A percentile compares a stretch with the other conserved stretches of the same genome.
Evolutionary conservation across 2,113 vertebrate genomes (phyloP).

Genomic region (Alligator sinensis): DNA sequence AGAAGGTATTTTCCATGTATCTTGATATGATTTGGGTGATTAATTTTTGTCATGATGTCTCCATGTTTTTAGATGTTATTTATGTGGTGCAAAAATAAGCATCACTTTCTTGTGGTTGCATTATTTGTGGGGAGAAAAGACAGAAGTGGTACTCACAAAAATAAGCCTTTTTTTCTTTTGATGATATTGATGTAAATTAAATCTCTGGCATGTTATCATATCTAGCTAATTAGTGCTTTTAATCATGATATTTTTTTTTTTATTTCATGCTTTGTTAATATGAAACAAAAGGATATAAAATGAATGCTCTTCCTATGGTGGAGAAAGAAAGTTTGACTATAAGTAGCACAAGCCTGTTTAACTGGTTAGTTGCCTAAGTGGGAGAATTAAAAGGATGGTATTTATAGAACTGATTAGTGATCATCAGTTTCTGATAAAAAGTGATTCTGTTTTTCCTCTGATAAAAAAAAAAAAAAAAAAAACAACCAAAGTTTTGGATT

Average conservation of each 20-base stretch:
- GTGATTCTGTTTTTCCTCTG: too few species aligned
- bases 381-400: too few species aligned
- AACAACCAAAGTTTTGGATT: too few species aligned
- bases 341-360: background rate
- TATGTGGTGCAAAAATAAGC: background rate
- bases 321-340: slow-evolving; percentile 6
- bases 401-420: too few species aligned
- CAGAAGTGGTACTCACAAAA: background rate
- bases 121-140: background rate
- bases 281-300: background rate
- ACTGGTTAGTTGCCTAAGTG: too few species aligned
- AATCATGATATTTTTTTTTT: background rate
- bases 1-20: background rate
- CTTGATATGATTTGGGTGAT: background rate
- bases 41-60: background rate
- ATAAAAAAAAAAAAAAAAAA: too few species aligned
- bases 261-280: slow-evolving; percentile 23
- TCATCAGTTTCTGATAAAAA: too few species aligned
- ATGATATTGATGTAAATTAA: background rate
- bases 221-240: background rate
- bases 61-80: background rate
- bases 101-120: background rate
- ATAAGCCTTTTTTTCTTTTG: background rate
- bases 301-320: background rate
- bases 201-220: background rate